A percentile compares a stretch with the other conserved stretches of the same genome.
phyloP scores from a whole-genome alignment of 2,113 vertebrate genomes.

The Lutjanus erythropterus region DNA sequence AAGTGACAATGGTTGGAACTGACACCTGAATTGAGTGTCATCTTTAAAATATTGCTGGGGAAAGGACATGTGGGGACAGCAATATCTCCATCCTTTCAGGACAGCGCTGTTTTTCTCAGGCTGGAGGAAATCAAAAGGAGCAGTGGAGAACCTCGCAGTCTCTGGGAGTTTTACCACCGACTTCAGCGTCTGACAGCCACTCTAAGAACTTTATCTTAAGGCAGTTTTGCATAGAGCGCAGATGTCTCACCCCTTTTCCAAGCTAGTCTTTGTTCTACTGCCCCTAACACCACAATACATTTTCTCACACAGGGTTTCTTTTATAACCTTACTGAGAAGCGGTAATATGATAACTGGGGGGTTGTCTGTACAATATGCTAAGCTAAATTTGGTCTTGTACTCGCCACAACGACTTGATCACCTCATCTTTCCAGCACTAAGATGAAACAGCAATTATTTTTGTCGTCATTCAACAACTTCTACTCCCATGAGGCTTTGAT shows the following conservation, averaged over 20 bases:
- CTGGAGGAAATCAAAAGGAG: conserved; percentile 56
- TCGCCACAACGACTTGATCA: conserved; percentile 42
- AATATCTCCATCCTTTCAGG: conserved; percentile 42
- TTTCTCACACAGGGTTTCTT: conserved; percentile 42
- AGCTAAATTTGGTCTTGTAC: conserved; percentile 48
- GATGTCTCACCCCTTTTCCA: conserved; percentile 44
- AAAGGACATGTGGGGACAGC: conserved; percentile 40
- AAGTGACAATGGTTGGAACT: conserved; percentile 31
- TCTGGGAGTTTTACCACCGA: conserved; percentile 28
- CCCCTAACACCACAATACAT: conserved; percentile 50
- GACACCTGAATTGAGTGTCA: conserved; percentile 56
- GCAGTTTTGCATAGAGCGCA: conserved; percentile 64
- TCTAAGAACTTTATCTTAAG: conserved; percentile 72
- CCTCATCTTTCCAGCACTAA: conserved; percentile 40
- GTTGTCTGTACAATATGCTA: conserved; percentile 13
- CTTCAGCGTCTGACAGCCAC: conserved; percentile 66
- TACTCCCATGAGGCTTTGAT: conserved; percentile 36
- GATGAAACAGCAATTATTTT: conserved; percentile 59
- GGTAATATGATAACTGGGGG: conserved; percentile 44
- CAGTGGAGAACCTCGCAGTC: conserved; percentile 29
- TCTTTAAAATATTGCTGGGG: conserved; percentile 42
- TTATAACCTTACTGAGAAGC: conserved; percentile 43
- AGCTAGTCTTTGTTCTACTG: conserved; percentile 58
- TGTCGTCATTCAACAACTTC: conserved; percentile 42
- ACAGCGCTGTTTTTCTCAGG: conserved; percentile 38